Percentiles rank a stretch among this genome's conserved stretches.
phyloP scores from a whole-genome alignment of 2,888 invertebrate genomes.

The Saturnia pavonia region DNA sequence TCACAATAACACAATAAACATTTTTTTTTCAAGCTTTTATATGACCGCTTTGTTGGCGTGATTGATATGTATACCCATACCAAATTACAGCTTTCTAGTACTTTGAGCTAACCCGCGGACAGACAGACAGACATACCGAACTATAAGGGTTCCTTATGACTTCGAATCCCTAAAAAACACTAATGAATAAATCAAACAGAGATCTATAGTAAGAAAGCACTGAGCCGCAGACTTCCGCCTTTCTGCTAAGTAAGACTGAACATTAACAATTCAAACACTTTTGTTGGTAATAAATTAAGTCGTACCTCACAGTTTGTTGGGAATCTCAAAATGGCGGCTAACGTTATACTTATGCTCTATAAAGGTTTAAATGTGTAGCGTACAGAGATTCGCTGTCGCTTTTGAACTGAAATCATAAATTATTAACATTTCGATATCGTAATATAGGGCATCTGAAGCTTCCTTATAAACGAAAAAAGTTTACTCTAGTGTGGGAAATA shows the following conservation, averaged over 20 bases:
- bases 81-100: no score
- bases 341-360: slow-evolving; percentile 58
- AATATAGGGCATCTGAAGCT: no score
- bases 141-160: no score
- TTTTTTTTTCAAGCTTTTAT: no score
- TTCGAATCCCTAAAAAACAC: no score
- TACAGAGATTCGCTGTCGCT: background rate
- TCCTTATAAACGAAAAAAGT: no score
- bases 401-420: background rate
- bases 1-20: no score
- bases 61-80: no score
- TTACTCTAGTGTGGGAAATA: no score
- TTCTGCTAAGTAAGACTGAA: slow-evolving; percentile 52
- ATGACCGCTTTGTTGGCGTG: no score
- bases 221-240: slow-evolving; percentile 29
- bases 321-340: slow-evolving; percentile 72
- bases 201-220: slow-evolving; percentile 10
- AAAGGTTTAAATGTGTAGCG: slow-evolving; percentile 17
- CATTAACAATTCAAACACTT: slow-evolving; percentile 79
- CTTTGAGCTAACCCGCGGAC: no score
- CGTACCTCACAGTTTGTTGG: slow-evolving; percentile 53
- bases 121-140: no score
- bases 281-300: slow-evolving; percentile 73
- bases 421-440: background rate
- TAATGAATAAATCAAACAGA: slow-evolving; percentile 10